Evolutionary conservation across 2,888 invertebrate genomes (phyloP), one percentile per base, ranked within the genome.

Genomic region (Synergus gifuensis): DNA sequence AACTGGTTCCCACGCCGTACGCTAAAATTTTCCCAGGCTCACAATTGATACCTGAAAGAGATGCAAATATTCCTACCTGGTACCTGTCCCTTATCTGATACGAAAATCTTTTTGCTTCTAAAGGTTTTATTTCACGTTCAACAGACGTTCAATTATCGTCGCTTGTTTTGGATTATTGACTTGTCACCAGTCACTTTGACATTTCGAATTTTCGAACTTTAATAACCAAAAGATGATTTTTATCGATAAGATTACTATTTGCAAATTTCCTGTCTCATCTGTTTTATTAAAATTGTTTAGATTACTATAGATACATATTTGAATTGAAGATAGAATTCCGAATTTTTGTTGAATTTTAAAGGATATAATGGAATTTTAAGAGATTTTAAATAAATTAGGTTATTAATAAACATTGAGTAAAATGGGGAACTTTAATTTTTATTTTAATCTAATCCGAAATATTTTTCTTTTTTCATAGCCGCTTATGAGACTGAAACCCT

Each of bases 401-500:
- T 28, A 3, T 28, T 28, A 28, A 28, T 28, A 28, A 3, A 28
- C 28, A 28, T 28, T 28, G 28, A 28, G 28, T 28, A 28, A 28
- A 28, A 28, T 28, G 28, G 28, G 3, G 28, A 28, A 28, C 28
- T 28, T 28, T 28, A 28, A 28, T 28, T 28, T n/a, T n/a, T n/a
- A n/a, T n/a, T n/a, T n/a, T n/a, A n/a, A n/a, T n/a, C 28, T 78
- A 78, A 77, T 64, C 14, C 1, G 46, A 44, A 78, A 78, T 54
- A n/a, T 60, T 76, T 78, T 62, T 83, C 66, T 87, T 79, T 85
- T 83, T 85, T 92, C 92, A 28, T 88, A 94, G 97, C 96, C 82
- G 93, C 95, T 60, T 96, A 96, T 92, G 98, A 99, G 93, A 97
- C 97, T 5, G 98, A 98, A 88, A 96, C 96, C 16, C 95, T 99